phyloP scores from a whole-genome alignment of 2,113 vertebrate species.

The Marmota monax region DNA sequence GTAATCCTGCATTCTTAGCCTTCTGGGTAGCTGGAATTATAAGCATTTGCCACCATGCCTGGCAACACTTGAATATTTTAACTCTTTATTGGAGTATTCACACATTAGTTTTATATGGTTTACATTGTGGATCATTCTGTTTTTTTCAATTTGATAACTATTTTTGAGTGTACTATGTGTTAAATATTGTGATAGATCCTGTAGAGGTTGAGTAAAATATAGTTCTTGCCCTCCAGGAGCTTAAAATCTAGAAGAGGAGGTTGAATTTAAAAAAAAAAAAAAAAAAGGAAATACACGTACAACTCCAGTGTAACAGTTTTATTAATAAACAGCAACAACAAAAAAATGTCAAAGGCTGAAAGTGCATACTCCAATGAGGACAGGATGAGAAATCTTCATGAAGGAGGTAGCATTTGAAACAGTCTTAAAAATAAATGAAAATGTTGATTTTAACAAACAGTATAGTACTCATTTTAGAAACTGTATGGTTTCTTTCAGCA shows the following conservation, averaged over 20 bases:
- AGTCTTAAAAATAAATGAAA: conserved; percentile 41
- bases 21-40: not conserved
- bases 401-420: conserved; percentile 67
- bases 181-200: conserved; percentile 44
- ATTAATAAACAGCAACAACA: not conserved
- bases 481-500: conserved; percentile 31
- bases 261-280: not conserved
- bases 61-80: conserved; percentile 51
- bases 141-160: conserved; percentile 47
- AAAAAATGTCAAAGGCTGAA: conserved; percentile 11
- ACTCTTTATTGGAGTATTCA: not conserved
- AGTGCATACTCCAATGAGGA: not conserved
- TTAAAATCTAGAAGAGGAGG: conserved; percentile 38
- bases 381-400: conserved; percentile 15
- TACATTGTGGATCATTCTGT: conserved; percentile 41
- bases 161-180: not conserved
- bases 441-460: conserved; percentile 39
- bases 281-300: not conserved
- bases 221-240: not conserved
- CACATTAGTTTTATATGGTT: conserved; percentile 53
- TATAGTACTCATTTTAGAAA: conserved; percentile 47
- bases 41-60: no score
- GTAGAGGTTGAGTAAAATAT: conserved; percentile 24
- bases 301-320: conserved; percentile 20
- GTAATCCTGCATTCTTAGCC: not conserved